These are phyloP conservation scores for Phaethornis superciliosus DNA, from an alignment of 2,113 vertebrate genomes.

Conservation along the genomic window DNA sequence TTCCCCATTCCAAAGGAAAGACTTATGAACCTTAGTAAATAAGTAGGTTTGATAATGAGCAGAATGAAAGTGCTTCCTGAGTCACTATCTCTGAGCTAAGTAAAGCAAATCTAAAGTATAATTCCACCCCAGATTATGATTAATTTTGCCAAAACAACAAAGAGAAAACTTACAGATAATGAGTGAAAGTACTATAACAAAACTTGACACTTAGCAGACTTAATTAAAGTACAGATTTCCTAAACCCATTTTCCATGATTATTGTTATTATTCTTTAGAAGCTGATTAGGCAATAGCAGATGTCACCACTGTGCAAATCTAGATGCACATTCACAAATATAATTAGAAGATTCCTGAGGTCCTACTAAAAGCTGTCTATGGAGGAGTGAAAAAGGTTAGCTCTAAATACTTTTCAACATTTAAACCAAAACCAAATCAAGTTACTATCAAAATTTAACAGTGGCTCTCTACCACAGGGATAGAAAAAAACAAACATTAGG, in stretches of 20 bases:
- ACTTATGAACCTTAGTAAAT: neutral
- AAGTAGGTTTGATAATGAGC: neutral
- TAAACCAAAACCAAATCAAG: neutral
- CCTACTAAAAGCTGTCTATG: slow-evolving; percentile 1
- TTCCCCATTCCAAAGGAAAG: neutral
- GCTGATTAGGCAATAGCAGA: slow-evolving; percentile 60
- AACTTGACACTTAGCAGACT: slow-evolving; percentile 50
- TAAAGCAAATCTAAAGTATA: slow-evolving; percentile 31
- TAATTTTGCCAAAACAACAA: slow-evolving; percentile 16
- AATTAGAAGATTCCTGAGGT: slow-evolving; percentile 36
- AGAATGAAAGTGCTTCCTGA: slow-evolving; percentile 20
- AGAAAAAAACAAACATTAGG: too few species aligned
- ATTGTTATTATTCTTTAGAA: slow-evolving; percentile 53
- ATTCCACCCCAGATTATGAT: slow-evolving; percentile 10
- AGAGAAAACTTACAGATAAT: neutral
- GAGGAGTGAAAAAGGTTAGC: neutral
- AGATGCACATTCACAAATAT: slow-evolving; percentile 29
- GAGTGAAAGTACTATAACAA: slow-evolving; percentile 10
- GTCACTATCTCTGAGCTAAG: neutral
- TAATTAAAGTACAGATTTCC: slow-evolving; percentile 61
- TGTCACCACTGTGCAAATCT: slow-evolving; percentile 48
- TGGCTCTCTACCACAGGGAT: neutral
- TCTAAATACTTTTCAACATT: neutral
- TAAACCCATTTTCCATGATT: slow-evolving; percentile 64
- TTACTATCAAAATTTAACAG: neutral